phyloP scores from a whole-genome alignment of 2,113 vertebrate species.

The Pterophyllum scalare region DNA sequence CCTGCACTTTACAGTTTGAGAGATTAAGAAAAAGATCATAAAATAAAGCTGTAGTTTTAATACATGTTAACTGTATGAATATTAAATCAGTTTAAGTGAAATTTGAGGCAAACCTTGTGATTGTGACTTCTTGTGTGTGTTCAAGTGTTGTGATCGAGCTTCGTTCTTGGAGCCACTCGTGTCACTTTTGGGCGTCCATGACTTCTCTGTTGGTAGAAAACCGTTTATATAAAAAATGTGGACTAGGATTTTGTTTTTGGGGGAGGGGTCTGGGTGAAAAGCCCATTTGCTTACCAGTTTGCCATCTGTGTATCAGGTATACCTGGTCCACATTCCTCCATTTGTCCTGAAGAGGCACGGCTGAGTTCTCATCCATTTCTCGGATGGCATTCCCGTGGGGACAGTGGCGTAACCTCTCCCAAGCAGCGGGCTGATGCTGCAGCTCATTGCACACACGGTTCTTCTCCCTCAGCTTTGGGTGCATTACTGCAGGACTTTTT shows the following conservation, averaged over 20 bases:
- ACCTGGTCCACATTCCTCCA: slow-evolving; percentile 47
- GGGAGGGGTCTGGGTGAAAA: background rate
- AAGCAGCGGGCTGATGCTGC: background rate
- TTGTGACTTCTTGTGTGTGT: slow-evolving; percentile 65
- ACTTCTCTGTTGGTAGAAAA: slow-evolving; percentile 50
- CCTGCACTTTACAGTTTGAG: too few species aligned
- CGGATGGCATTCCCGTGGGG: slow-evolving; percentile 43
- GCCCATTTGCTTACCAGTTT: slow-evolving; percentile 51
- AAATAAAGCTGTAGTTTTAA: too few species aligned
- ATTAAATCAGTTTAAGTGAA: too few species aligned
- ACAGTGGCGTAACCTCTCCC: slow-evolving; percentile 39
- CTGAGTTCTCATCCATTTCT: slow-evolving; percentile 62
- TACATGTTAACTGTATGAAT: too few species aligned
- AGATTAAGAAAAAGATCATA: too few species aligned
- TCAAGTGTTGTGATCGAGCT: slow-evolving; percentile 56
- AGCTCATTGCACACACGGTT: slow-evolving; percentile 51
- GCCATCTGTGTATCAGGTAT: slow-evolving; percentile 39
- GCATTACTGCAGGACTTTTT: slow-evolving; percentile 16
- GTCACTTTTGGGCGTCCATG: slow-evolving; percentile 40
- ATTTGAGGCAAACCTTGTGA: slow-evolving; percentile 56
- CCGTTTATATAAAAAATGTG: background rate
- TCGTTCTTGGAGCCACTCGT: slow-evolving; percentile 42
- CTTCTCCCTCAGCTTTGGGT: slow-evolving; percentile 60
- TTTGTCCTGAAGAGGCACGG: slow-evolving; percentile 30
- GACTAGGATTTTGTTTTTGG: background rate